Conservation (phyloP, 2,797 vertebrate genomes). For the Poliocrania exsul region DNA sequence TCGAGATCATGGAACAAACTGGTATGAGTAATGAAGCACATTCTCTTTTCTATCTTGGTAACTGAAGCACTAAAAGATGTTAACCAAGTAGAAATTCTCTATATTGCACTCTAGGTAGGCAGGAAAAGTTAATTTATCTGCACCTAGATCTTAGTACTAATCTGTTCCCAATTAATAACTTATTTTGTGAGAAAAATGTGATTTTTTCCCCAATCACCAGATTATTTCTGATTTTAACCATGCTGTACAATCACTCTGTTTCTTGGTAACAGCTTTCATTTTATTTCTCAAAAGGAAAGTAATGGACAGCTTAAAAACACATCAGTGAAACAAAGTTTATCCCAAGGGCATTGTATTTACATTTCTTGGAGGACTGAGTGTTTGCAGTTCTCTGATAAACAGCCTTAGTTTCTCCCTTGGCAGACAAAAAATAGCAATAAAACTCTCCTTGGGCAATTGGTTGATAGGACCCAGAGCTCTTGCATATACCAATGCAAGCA, state of each 20-base stretch:
- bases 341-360: not conserved
- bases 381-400: constrained; percentile 38
- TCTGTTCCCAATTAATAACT: constrained; percentile 27
- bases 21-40: not conserved
- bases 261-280: not conserved
- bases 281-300: not conserved
- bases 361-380: constrained; percentile 5
- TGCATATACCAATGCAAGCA: not conserved
- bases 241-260: not conserved
- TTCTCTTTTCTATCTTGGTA: not conserved
- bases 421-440: constrained; percentile 1
- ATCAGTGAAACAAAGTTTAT: constrained; percentile 6
- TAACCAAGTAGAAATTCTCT: not conserved
- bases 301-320: constrained; percentile 24
- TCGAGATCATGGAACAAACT: not conserved
- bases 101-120: not conserved
- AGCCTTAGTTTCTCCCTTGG: not conserved
- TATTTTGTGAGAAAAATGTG: constrained; percentile 2
- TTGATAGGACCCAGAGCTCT: constrained; percentile 25
- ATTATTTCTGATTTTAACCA: constrained; percentile 34
- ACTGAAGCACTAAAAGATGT: not conserved
- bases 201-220: not conserved
- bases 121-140: not conserved
- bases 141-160: not conserved
- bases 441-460: not conserved